Evolutionary conservation across 2,797 vertebrate species (phyloP).

Genomic region (Anisognathus igniventris): DNA sequence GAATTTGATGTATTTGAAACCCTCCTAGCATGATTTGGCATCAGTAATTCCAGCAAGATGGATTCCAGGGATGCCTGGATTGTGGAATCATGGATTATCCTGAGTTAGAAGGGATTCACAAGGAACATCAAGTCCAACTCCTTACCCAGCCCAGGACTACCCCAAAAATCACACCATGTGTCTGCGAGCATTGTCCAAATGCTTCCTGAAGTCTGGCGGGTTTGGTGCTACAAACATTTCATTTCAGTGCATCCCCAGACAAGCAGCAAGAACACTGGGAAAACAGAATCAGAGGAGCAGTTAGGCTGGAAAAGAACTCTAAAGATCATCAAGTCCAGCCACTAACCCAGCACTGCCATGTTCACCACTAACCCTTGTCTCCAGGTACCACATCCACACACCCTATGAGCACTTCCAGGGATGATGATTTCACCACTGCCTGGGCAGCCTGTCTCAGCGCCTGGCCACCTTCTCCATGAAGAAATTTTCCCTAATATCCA

Average conservation of each 20-base stretch:
- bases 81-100: background rate
- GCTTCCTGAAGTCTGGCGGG: background rate
- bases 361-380: background rate
- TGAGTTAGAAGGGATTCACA: background rate
- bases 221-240: background rate
- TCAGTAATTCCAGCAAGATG: background rate
- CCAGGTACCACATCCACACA: background rate
- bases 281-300: background rate
- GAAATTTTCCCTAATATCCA: background rate
- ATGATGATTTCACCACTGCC: background rate
- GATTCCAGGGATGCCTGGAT: background rate
- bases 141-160: background rate
- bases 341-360: background rate
- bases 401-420: background rate
- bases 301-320: background rate
- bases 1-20: background rate
- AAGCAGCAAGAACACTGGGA: background rate
- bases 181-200: background rate
- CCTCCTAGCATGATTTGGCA: fast-evolving
- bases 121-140: background rate
- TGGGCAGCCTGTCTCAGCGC: background rate
- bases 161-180: background rate
- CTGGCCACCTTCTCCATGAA: background rate
- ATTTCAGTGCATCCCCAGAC: background rate
- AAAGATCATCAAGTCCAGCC: fast-evolving